phyloP scores from a whole-genome alignment of 2,113 vertebrate genomes.

The Phrynocephalus versicolor region DNA sequence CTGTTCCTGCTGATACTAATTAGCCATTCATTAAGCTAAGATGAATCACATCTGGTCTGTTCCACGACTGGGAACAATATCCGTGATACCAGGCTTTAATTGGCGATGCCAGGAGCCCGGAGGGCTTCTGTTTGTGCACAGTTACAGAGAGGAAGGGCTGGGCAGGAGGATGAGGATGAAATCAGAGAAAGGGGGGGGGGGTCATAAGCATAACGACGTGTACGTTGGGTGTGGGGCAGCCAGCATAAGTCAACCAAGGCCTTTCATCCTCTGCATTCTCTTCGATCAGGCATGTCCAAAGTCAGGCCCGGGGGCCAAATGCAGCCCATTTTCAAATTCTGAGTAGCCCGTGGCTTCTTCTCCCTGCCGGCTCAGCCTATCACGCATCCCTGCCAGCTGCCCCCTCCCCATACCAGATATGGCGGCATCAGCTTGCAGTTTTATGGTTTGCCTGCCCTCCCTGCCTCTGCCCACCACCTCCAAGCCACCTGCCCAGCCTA shows the following conservation, averaged over 20 bases:
- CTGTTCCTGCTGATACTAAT: not conserved
- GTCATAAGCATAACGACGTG: not conserved
- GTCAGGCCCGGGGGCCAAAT: too few relatives aligned
- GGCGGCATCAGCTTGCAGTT: too few relatives aligned
- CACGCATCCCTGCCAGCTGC: too few relatives aligned
- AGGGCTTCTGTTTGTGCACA: not conserved
- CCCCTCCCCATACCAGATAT: too few relatives aligned
- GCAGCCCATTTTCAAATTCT: too few relatives aligned
- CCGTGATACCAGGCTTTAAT: not conserved
- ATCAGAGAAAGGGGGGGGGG: not conserved
- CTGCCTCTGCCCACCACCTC: too few relatives aligned
- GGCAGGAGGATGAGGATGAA: accelerated
- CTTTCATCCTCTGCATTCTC: too few relatives aligned
- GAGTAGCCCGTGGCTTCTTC: too few relatives aligned
- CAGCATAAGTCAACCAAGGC: not conserved
- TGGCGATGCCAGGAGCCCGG: not conserved
- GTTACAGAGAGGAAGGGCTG: not conserved
- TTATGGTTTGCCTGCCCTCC: too few relatives aligned
- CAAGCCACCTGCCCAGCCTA: too few relatives aligned
- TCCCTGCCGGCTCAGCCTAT: too few relatives aligned
- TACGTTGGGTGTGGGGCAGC: not conserved
- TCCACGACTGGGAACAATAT: not conserved
- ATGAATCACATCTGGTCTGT: accelerated
- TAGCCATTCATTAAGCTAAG: not conserved
- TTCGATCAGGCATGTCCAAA: too few relatives aligned